Conservation (phyloP, 2,113 vertebrate genomes). For the Pluvianellus socialis region DNA sequence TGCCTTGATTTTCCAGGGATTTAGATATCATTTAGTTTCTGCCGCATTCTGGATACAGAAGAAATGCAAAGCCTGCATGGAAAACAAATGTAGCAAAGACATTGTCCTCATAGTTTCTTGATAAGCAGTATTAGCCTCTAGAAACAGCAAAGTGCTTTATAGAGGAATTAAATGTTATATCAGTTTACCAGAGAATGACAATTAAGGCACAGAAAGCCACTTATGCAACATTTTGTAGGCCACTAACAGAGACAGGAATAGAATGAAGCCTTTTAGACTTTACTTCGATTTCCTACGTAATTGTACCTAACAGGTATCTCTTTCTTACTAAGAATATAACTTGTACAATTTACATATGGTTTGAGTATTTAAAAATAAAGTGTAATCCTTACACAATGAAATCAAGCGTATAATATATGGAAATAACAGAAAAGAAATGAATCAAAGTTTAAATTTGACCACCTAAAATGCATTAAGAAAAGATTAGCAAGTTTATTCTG, state of each 20-base stretch:
- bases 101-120: not conserved
- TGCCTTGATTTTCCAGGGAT: not conserved
- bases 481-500: not conserved
- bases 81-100: not conserved
- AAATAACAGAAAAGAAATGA: not conserved
- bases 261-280: not conserved
- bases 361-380: not conserved
- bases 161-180: not conserved
- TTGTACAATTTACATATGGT: not conserved
- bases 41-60: not conserved
- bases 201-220: not conserved
- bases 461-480: not conserved
- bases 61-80: not conserved
- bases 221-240: not conserved
- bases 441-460: not conserved
- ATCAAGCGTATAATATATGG: not conserved
- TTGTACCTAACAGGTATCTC: not conserved
- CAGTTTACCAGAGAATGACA: not conserved
- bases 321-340: not conserved
- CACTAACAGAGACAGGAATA: not conserved
- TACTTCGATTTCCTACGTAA: rapidly evolving
- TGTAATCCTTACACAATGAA: not conserved
- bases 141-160: not conserved
- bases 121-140: not conserved
- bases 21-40: not conserved